phyloP scores from a whole-genome alignment of 2,113 vertebrate genomes.

The Chamaea fasciata region DNA sequence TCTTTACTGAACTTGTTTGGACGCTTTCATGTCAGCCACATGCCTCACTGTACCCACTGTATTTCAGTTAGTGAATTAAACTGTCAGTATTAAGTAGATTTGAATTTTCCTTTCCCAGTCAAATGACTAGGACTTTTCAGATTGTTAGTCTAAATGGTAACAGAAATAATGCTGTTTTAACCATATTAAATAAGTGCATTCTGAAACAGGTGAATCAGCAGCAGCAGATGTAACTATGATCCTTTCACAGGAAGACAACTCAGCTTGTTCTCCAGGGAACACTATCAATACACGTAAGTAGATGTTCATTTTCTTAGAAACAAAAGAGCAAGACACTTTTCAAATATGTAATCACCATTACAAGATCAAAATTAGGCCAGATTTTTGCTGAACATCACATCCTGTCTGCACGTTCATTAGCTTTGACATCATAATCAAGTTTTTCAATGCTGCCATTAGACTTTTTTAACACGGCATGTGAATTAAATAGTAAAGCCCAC shows the following conservation, averaged over 20 bases:
- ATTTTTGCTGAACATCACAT: background rate
- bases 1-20: background rate
- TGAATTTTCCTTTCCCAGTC: background rate
- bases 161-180: background rate
- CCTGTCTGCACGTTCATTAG: background rate
- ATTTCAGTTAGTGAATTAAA: background rate
- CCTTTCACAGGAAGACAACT: background rate
- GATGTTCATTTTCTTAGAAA: background rate
- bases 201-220: background rate
- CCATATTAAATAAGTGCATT: background rate
- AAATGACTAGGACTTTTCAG: background rate
- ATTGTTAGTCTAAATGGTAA: background rate
- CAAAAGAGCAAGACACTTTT: background rate
- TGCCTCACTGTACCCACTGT: background rate
- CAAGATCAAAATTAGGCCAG: background rate
- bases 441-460: background rate
- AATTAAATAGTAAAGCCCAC: background rate
- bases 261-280: background rate
- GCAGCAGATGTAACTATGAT: background rate
- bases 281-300: background rate
- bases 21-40: background rate
- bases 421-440: background rate
- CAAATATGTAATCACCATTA: background rate
- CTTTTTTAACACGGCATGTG: background rate
- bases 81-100: background rate